These are phyloP conservation scores for Spea hammondii DNA, from an alignment of 2,797 vertebrate genomes.

Conservation along the genomic window DNA sequence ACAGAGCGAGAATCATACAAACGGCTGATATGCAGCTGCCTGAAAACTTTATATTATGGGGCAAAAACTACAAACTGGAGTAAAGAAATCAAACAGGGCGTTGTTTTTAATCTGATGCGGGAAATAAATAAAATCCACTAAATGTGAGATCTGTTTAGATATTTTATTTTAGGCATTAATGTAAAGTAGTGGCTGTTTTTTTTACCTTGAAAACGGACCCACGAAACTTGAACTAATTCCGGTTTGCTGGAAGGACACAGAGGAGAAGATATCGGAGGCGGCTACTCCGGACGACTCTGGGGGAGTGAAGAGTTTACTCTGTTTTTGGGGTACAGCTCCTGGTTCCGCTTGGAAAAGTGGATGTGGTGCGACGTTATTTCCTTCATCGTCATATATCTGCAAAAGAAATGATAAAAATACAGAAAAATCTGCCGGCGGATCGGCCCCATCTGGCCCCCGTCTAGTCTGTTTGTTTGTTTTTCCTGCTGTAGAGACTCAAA, in stretches of 20 bases:
- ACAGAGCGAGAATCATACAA: too few relatives aligned
- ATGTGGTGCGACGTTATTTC: slow-evolving; percentile 80
- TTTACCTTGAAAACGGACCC: slow-evolving; percentile 71
- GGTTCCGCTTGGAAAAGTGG: slow-evolving; percentile 73
- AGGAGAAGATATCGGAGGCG: slow-evolving; percentile 64
- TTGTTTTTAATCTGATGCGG: too few relatives aligned
- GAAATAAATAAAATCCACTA: too few relatives aligned
- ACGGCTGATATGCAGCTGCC: too few relatives aligned
- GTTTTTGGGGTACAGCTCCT: slow-evolving; percentile 53
- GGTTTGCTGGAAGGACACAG: slow-evolving; percentile 62
- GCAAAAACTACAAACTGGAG: too few relatives aligned
- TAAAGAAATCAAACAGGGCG: not conserved
- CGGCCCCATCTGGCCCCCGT: too few relatives aligned
- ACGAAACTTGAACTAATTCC: slow-evolving; percentile 64
- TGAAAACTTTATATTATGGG: too few relatives aligned
- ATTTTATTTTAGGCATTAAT: not conserved
- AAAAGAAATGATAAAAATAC: not conserved
- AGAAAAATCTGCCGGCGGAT: too few relatives aligned
- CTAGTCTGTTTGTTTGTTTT: too few relatives aligned
- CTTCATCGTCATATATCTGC: slow-evolving; percentile 79
- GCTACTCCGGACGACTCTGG: slow-evolving; percentile 63
- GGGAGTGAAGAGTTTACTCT: slow-evolving; percentile 66
- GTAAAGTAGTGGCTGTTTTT: not conserved
- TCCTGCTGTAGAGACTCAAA: too few relatives aligned
- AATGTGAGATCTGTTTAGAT: too few relatives aligned